Evolutionary conservation across 1,140 invertebrate species (phyloP), one percentile per base, ranked within the genome.

Genomic region (Acromyrmex charruanus): DNA sequence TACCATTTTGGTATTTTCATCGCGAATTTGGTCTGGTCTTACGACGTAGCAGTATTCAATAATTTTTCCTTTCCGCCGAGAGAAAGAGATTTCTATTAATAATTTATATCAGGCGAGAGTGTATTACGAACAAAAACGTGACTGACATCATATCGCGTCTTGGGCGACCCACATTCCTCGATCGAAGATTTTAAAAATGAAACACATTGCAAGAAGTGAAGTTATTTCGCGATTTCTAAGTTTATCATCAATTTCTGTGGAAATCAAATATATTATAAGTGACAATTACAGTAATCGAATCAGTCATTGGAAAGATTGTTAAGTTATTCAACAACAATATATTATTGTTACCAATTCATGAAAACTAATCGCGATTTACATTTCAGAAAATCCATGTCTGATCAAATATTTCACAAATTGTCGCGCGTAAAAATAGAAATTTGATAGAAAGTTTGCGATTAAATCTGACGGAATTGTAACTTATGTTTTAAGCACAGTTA

Each of bases 51-150:
- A 18, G 49, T 74, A 82, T 61, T 74, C 65, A 44, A 82, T 74
- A 61, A 75, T 74, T 84, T 25, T 61, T 61, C 69, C 6, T 35
- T 63, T 31, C 39, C 35, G 25, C 4, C 28, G 16, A 74, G 21
- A 74, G n/a, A 31, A 61, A 49, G 55, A 72, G 55, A 72, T 84
- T 84, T 84, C 80, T 84, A 75, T 84, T 75, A 84, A 84, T 63
- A 84, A 84, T 84, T 84, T 84, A 84, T 74, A 61, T 61, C 69
- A 7, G 14, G n/a, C 80, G 53, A 75, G 28, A 39, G 63, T 71
- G 16, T 74, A 84, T 84, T 75, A 84, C 55, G 55, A 61, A 84
- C 69, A 75, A 74, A 82, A 84, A 84, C 80, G 68, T 61, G 80
- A 82, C 79, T 61, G 53, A 82, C 69, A 58, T 82, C 35, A 25